Percentiles rank a stretch among this genome's conserved stretches.
Conservation (phyloP, 2,113 vertebrate species). For the Indicator maculatus region DNA sequence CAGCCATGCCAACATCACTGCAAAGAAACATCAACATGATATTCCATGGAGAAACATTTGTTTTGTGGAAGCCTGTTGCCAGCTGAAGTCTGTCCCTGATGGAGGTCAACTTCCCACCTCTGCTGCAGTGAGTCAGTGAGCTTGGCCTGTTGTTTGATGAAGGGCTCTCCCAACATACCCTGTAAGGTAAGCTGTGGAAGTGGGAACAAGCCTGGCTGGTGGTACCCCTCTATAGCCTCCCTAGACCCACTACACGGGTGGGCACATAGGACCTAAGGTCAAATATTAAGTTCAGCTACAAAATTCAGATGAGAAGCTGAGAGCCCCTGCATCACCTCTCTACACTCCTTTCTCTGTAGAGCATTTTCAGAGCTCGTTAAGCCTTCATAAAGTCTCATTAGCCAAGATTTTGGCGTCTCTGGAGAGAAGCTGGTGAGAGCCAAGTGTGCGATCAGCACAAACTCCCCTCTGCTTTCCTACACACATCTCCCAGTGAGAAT, state of each 20-base stretch:
- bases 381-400: neutral
- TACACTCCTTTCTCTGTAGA: neutral
- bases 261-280: neutral
- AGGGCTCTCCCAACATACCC: neutral
- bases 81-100: neutral
- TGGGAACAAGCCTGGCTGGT: neutral
- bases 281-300: neutral
- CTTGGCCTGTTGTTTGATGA: neutral
- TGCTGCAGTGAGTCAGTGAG: neutral
- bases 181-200: neutral
- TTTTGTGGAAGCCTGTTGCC: neutral
- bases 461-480: neutral
- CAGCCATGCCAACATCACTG: neutral
- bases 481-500: neutral
- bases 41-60: fast-evolving
- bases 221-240: neutral
- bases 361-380: neutral
- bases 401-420: neutral
- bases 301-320: neutral
- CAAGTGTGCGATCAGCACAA: neutral
- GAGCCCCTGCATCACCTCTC: fast-evolving
- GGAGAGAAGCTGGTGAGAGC: neutral
- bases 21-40: neutral
- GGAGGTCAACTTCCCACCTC: neutral
- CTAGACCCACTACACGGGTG: neutral